phyloP scores from a whole-genome alignment of 2,888 invertebrate genomes.

The Nebria brevicollis region DNA sequence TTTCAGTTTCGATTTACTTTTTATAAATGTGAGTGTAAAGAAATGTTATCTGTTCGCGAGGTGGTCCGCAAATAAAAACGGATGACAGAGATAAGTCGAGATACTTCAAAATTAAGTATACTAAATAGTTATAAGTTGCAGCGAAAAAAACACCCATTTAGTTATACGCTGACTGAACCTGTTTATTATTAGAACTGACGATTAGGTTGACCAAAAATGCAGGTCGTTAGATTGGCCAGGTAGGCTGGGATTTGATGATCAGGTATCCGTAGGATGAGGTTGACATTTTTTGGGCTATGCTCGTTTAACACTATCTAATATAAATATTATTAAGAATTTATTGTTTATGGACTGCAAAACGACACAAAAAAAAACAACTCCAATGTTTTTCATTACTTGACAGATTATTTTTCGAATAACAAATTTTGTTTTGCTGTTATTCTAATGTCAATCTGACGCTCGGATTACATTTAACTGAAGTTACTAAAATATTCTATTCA shows the following conservation, averaged over 20 bases:
- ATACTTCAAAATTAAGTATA: constrained; percentile 1
- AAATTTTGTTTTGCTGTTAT: neutral
- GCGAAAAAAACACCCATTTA: neutral
- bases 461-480: no score
- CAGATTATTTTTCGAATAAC: neutral
- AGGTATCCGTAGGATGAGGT: neutral
- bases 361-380: neutral
- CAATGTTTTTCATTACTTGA: neutral
- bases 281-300: neutral
- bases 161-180: neutral
- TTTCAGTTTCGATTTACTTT: no score
- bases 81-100: neutral
- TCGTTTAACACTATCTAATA: neutral
- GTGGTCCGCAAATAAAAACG: neutral
- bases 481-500: no score
- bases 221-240: neutral
- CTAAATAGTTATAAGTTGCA: neutral
- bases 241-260: neutral
- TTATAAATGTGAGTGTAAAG: neutral
- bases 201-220: neutral
- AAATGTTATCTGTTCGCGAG: neutral
- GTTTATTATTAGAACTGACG: neutral
- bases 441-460: no score
- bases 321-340: neutral
- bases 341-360: neutral